These are phyloP conservation scores for Drosophila dives DNA, from an alignment of 2,888 invertebrate species.

Conservation along the genomic window DNA sequence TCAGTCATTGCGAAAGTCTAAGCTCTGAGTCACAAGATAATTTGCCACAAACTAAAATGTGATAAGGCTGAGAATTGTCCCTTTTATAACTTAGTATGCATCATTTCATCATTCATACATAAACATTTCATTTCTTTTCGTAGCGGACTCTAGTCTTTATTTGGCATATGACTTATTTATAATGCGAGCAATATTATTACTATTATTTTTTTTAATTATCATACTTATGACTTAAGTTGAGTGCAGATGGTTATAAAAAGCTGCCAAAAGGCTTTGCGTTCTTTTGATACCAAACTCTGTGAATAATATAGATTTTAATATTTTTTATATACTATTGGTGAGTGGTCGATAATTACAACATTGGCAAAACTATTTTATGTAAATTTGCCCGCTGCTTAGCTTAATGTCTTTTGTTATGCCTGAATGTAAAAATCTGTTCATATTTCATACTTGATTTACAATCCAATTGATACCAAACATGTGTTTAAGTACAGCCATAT, in stretches of 20 bases:
- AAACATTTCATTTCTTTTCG: too few species aligned
- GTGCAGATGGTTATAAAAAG: constrained; percentile 55
- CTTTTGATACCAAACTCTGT: constrained; percentile 1
- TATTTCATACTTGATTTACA: background rate
- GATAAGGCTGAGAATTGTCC: constrained; percentile 14
- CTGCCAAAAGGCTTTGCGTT: constrained; percentile 29
- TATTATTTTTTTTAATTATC: constrained; percentile 72
- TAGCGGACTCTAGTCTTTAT: too few species aligned
- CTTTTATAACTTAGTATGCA: too few species aligned
- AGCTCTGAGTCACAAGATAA: constrained; percentile 46
- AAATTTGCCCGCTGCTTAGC: background rate
- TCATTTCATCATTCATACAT: too few species aligned
- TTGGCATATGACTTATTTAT: too few species aligned
- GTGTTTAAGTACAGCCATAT: fast-evolving
- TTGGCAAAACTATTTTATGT: background rate
- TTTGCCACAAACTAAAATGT: constrained; percentile 56
- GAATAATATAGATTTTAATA: background rate
- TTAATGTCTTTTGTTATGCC: background rate
- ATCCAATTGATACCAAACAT: background rate
- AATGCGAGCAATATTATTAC: constrained; percentile 16
- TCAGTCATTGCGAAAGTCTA: constrained; percentile 18
- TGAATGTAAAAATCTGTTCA: background rate
- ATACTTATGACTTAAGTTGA: constrained; percentile 56
- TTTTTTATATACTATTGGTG: background rate
- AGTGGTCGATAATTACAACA: background rate